phyloP scores from a whole-genome alignment of 2,797 vertebrate genomes.

The Tachyglossus aculeatus region DNA sequence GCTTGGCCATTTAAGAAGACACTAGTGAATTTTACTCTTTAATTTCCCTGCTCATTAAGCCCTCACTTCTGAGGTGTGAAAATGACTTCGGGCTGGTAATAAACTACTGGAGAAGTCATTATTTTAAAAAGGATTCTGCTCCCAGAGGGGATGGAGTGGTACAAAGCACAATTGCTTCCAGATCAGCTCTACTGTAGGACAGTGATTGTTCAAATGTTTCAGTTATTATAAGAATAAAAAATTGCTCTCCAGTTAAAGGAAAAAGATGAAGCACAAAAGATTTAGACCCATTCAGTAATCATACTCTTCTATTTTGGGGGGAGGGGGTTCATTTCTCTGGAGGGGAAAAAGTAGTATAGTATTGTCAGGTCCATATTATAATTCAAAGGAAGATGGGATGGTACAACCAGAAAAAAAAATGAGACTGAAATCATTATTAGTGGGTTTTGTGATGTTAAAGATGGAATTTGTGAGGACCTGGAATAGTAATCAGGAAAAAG shows the following conservation, averaged over 20 bases:
- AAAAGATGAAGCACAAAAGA: constrained; percentile 25
- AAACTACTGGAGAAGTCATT: constrained; percentile 57
- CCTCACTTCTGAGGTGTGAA: constrained; percentile 68
- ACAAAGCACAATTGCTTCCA: constrained; percentile 44
- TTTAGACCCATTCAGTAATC: constrained; percentile 39
- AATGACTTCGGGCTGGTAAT: constrained; percentile 64
- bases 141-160: constrained; percentile 29
- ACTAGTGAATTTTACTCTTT: constrained; percentile 60
- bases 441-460: constrained; percentile 27
- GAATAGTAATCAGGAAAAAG: constrained; percentile 7
- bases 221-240: constrained; percentile 56
- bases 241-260: constrained; percentile 30
- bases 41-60: constrained; percentile 72
- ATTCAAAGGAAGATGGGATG: constrained; percentile 27
- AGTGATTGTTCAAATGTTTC: constrained; percentile 40
- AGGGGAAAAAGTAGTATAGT: constrained; percentile 28
- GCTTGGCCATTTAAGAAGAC: constrained; percentile 53
- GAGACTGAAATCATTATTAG: constrained; percentile 38
- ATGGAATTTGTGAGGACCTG: background rate
- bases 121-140: constrained; percentile 47
- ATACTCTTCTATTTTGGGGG: constrained; percentile 28
- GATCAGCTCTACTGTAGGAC: constrained; percentile 44
- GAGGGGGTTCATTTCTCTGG: constrained; percentile 33
- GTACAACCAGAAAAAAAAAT: constrained; percentile 9
- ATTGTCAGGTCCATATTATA: constrained; percentile 43